Evolutionary conservation across 1,140 invertebrate genomes (phyloP).

Genomic region (Penaeus indicus): DNA sequence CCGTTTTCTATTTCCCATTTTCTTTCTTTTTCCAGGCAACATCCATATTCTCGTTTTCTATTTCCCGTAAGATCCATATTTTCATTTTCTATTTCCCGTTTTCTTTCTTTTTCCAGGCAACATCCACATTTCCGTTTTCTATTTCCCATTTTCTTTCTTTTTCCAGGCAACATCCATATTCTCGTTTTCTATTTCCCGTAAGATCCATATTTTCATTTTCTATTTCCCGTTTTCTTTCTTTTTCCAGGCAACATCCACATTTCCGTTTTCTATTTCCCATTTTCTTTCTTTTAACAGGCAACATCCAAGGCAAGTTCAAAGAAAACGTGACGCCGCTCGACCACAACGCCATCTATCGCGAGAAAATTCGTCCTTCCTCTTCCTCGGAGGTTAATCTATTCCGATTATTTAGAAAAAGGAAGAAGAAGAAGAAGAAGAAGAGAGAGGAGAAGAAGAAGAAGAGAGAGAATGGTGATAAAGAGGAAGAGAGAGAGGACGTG

Average conservation of each 20-base stretch:
- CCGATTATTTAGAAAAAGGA: background rate
- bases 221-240: too few species aligned
- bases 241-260: too few species aligned
- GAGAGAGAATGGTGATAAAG: background rate
- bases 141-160: background rate
- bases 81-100: too few species aligned
- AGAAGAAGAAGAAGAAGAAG: conserved; percentile 10
- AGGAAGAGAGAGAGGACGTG: background rate
- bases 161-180: conserved; percentile 48
- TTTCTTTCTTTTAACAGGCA: conserved; percentile 31
- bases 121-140: too few species aligned
- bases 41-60: too few species aligned
- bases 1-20: too few species aligned
- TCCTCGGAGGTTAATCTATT: background rate
- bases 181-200: too few species aligned
- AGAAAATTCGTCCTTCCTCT: conserved; percentile 29
- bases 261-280: too few species aligned
- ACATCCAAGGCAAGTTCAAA: conserved; percentile 49
- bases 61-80: too few species aligned
- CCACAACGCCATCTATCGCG: conserved; percentile 36
- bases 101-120: too few species aligned
- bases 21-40: too few species aligned
- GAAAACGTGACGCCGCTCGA: conserved; percentile 47
- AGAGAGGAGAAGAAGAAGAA: conserved; percentile 10
- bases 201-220: too few species aligned